Conservation (phyloP, 2,888 invertebrate species). For the Lamellibrachia satsuma region DNA sequence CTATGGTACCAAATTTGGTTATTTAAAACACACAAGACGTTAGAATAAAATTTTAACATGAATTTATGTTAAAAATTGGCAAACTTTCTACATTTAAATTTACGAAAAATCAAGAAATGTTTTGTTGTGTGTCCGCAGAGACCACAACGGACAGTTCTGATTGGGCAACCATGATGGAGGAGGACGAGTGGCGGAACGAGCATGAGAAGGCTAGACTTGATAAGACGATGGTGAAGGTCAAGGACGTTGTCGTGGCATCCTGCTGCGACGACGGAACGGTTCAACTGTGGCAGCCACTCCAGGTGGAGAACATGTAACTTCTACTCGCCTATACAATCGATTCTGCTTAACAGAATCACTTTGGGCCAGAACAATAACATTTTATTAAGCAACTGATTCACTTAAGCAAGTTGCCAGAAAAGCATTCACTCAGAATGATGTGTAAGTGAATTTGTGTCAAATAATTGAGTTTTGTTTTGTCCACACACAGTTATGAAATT, state of each 20-base stretch:
- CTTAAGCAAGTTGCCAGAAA: too few species aligned
- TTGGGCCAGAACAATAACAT: too few species aligned
- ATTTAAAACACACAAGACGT: too few species aligned
- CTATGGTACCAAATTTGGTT: too few species aligned
- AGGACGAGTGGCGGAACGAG: constrained; percentile 40
- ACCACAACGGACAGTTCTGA: constrained; percentile 7
- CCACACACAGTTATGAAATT: too few species aligned
- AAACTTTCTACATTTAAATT: too few species aligned
- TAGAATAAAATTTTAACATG: too few species aligned
- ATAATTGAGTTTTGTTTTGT: too few species aligned
- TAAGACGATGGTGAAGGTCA: constrained; percentile 44
- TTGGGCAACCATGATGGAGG: constrained; percentile 41
- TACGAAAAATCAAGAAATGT: background rate
- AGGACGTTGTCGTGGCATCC: constrained; percentile 57
- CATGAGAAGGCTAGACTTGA: constrained; percentile 35
- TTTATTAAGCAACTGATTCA: too few species aligned
- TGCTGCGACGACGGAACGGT: constrained; percentile 60
- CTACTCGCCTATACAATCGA: background rate
- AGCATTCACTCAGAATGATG: too few species aligned
- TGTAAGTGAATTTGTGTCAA: too few species aligned
- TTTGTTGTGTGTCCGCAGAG: background rate
- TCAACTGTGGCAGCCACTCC: constrained; percentile 40
- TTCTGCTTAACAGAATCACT: background rate
- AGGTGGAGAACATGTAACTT: constrained; percentile 26
- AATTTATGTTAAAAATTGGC: too few species aligned